Percentiles rank a stretch among this genome's conserved stretches.
Evolutionary conservation across 2,797 vertebrate genomes (phyloP).

Genomic region (Podarcis siculus): DNA sequence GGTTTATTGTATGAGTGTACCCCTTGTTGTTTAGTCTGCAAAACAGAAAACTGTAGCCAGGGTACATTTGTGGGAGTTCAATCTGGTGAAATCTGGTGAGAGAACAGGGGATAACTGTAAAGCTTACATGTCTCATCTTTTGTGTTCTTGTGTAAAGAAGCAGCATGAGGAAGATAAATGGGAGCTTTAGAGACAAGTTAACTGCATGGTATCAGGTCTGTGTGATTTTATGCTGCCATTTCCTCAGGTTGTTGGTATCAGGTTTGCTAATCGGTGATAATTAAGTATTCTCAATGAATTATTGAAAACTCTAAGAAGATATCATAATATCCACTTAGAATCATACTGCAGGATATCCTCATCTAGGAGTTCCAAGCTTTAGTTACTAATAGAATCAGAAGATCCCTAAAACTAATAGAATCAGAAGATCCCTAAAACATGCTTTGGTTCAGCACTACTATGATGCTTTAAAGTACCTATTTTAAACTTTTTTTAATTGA

Average conservation of each 20-base stretch:
- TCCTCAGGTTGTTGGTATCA: constrained; percentile 58
- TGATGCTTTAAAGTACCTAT: constrained; percentile 24
- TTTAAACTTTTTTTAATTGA: too few relatives aligned
- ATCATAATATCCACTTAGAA: constrained; percentile 58
- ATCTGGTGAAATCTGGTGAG: background rate
- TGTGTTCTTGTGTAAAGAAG: constrained; percentile 60
- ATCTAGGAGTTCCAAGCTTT: constrained; percentile 67
- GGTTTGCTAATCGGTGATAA: constrained; percentile 68
- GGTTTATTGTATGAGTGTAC: background rate
- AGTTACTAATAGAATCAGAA: constrained; percentile 59
- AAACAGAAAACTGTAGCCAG: background rate
- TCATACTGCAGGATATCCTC: constrained; percentile 78
- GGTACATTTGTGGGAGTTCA: constrained; percentile 3
- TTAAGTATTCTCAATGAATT: constrained; percentile 62
- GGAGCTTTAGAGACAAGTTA: constrained; percentile 78
- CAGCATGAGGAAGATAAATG: constrained; percentile 79
- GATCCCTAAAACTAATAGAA: constrained; percentile 35
- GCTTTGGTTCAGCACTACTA: constrained; percentile 70
- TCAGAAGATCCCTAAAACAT: constrained; percentile 47
- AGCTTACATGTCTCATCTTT: constrained; percentile 56
- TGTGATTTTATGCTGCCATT: constrained; percentile 74
- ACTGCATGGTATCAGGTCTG: constrained; percentile 79
- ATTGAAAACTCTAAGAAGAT: constrained; percentile 68
- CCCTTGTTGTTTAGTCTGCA: background rate
- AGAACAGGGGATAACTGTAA: constrained; percentile 57